These are phyloP conservation scores for Tyrannus savana DNA, from an alignment of 2,113 vertebrate species.

Conservation along the genomic window DNA sequence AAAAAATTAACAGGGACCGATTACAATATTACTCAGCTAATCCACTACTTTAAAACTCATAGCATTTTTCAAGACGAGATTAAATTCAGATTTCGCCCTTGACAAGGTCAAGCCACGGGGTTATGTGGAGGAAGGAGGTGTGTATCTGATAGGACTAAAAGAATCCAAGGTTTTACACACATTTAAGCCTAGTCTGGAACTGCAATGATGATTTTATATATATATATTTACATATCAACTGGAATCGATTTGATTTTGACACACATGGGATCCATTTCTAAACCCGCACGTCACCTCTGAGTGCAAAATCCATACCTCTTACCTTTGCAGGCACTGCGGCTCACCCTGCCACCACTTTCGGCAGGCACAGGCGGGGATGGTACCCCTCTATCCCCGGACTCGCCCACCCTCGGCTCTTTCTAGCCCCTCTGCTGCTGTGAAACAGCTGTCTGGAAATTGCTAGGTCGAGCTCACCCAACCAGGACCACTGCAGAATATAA, in stretches of 20 bases:
- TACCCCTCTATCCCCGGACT: neutral
- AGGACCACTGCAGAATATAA: constrained; percentile 39
- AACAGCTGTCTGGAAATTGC: neutral
- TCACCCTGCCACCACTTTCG: neutral
- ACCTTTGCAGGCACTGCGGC: constrained; percentile 40
- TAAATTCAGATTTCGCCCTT: constrained; percentile 77
- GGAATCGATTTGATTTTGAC: constrained; percentile 68
- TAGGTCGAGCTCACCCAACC: neutral
- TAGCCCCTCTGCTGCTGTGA: constrained; percentile 9
- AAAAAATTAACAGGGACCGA: constrained; percentile 99
- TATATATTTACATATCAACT: constrained; percentile 48
- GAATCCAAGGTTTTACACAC: constrained; percentile 34
- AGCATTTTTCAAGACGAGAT: constrained; percentile 64
- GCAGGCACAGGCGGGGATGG: neutral
- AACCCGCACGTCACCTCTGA: constrained; percentile 22
- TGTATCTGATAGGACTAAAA: constrained; percentile 56
- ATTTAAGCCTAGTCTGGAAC: constrained; percentile 42
- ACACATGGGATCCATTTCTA: constrained; percentile 56
- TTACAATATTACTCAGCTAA: constrained; percentile 98
- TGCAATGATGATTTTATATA: neutral
- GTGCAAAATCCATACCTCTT: constrained; percentile 68
- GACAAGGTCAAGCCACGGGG: constrained; percentile 78
- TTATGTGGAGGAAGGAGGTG: constrained; percentile 69
- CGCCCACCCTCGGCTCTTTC: neutral
- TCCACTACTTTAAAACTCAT: constrained; percentile 88